Evolutionary conservation across 1,140 invertebrate species (phyloP), one percentile per base, ranked within the genome.

Genomic region (Lepidurus apus): DNA sequence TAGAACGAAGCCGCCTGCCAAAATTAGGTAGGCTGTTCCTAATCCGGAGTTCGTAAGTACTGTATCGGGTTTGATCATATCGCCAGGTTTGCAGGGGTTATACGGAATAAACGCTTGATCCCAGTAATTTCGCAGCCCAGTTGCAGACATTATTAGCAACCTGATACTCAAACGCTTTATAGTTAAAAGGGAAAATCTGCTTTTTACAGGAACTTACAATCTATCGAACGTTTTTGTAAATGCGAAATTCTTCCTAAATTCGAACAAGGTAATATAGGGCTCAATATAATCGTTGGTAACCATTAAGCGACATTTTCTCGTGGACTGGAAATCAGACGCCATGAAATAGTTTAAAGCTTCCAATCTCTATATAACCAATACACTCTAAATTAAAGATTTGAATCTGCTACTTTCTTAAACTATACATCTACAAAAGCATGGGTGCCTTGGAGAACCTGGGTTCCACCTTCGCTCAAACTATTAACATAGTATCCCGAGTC

Each of bases 41-140:
- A 75, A 75, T 11, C 74, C 44, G 9, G 74, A 43, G 5, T 75
- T 75, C 0, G 74, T 43, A 7, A 75, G 13, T n/a, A 42, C 74
- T 1, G 42, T 75, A 4, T 75, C 74, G 26, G 44, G n/a, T 43
- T 26, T 75, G 10, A 17, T 43, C 44, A 43, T 43, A 42, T 43
- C 42, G 42, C 44, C n/a, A n/a, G 74, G 24, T 75, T 34, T n/a
- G 26, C 26, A 26, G 26, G 26, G 26, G 26, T 26, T 26, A 26
- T 26, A 26, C 5, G 13, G 42, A n/a, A 75, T 43, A 42, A 75
- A 75, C 8, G 42, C 42, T 42, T 75, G 42, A 43, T 75, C 74
- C 74, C 74, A 75, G 44, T 75, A 75, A 8, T 75, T 42, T 26
- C 44, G 74, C 7, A 75, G 74, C 44, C 74, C 74, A n/a, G 44